Percentiles rank a stretch among this genome's conserved stretches.
phyloP scores from a whole-genome alignment of 2,797 vertebrate species.

The Euphonia xanthogaster region DNA sequence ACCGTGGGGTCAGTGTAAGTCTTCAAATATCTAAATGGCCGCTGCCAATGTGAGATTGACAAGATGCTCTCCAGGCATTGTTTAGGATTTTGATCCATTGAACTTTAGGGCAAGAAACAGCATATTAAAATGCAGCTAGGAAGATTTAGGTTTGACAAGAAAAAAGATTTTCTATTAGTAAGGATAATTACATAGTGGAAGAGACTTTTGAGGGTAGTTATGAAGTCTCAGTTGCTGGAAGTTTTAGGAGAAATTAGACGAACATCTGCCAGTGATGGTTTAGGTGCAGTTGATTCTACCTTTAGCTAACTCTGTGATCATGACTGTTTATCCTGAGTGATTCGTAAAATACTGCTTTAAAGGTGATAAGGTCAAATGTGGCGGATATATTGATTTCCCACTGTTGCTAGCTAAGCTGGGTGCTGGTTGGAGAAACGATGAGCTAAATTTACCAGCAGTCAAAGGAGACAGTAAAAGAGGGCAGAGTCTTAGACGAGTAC shows the following conservation, averaged over 20 bases:
- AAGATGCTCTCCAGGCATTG: not conserved
- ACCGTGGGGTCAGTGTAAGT: not conserved
- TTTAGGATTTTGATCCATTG: not conserved
- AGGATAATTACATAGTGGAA: not conserved
- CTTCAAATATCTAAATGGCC: not conserved
- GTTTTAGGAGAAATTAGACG: constrained; percentile 17
- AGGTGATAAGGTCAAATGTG: constrained; percentile 57
- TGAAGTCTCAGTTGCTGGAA: not conserved
- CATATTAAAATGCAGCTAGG: not conserved
- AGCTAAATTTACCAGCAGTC: constrained; percentile 55
- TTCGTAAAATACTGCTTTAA: constrained; percentile 53
- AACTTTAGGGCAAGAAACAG: not conserved
- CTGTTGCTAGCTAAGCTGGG: not conserved
- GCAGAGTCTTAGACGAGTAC: constrained; percentile 21
- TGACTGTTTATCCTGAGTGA: constrained; percentile 41
- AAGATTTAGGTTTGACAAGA: not conserved
- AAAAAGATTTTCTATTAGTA: not conserved
- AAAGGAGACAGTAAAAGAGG: constrained; percentile 38
- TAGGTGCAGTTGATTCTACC: not conserved
- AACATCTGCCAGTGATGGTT: constrained; percentile 12
- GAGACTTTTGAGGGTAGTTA: not conserved
- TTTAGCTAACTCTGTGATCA: constrained; percentile 33
- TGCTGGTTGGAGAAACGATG: constrained; percentile 17
- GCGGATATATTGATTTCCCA: constrained; percentile 58
- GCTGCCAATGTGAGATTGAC: not conserved